Evolutionary conservation across 2,797 vertebrate species (phyloP).

Genomic region (Tympanoctomys barrerae): DNA sequence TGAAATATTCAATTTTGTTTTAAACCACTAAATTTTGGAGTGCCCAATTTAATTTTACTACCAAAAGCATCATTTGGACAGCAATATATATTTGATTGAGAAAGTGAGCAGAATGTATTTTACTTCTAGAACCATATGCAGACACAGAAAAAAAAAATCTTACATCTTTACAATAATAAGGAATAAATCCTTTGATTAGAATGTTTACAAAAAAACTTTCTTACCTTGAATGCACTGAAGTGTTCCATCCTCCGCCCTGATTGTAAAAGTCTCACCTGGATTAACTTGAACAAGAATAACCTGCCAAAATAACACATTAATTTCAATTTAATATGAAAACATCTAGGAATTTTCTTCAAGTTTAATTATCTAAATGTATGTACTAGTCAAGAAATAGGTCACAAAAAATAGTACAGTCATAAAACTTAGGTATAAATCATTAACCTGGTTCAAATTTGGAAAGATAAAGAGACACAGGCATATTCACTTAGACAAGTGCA

Average conservation of each 20-base stretch:
- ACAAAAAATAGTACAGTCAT: background rate
- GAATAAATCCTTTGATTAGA: background rate
- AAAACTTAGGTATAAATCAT: constrained; percentile 33
- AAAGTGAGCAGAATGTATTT: background rate
- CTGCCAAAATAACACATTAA: constrained; percentile 87
- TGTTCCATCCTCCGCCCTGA: constrained; percentile 97
- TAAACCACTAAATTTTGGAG: background rate
- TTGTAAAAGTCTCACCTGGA: constrained; percentile 99
- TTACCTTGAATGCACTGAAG: constrained; percentile 99
- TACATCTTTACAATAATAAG: constrained; percentile 40
- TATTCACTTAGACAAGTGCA: constrained; percentile 17
- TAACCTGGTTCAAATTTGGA: background rate
- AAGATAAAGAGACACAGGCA: background rate
- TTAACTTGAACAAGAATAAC: constrained; percentile 99
- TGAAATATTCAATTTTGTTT: background rate
- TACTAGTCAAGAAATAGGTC: background rate
- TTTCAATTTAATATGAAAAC: constrained; percentile 63
- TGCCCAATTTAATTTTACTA: background rate
- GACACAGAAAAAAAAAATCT: background rate
- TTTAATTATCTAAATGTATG: background rate
- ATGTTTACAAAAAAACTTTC: constrained; percentile 70
- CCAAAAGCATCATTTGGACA: background rate
- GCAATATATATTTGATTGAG: background rate
- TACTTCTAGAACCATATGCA: constrained; percentile 20
- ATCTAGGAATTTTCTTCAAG: background rate